These are phyloP conservation scores for Astropecten irregularis DNA, from an alignment of 53 echinoderm and acorn worm species.

Conservation along the genomic window DNA sequence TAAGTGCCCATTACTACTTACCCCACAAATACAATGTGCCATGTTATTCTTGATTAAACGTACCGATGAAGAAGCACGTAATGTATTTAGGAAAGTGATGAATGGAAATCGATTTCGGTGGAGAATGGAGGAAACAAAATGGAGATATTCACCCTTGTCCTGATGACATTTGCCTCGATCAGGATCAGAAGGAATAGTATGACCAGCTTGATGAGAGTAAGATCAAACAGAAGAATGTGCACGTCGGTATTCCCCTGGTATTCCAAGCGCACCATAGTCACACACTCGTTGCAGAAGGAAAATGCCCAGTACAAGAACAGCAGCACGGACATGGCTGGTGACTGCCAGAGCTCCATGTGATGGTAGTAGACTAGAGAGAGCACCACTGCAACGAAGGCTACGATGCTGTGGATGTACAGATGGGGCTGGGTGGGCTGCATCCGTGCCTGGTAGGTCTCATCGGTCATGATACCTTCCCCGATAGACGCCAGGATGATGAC, in stretches of 20 bases:
- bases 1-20: too few species aligned
- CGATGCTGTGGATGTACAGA: conserved; percentile 68
- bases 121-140: too few species aligned
- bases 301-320: conserved; percentile 72
- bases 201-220: conserved; percentile 48
- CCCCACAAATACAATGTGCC: too few species aligned
- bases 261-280: conserved; percentile 31
- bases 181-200: conserved; percentile 45
- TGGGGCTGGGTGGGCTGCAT: conserved; percentile 73
- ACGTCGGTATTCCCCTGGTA: conserved; percentile 50
- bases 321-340: conserved; percentile 59
- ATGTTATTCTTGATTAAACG: too few species aligned
- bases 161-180: conserved; percentile 52
- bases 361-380: conserved; percentile 63
- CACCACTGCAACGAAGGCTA: conserved; percentile 56
- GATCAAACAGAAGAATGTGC: conserved; percentile 43
- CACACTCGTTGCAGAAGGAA: conserved; percentile 37
- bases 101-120: too few species aligned
- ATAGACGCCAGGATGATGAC: conserved; percentile 56
- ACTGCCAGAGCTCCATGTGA: conserved; percentile 76
- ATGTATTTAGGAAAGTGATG: too few species aligned
- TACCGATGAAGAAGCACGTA: too few species aligned
- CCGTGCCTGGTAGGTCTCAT: conserved; percentile 50
- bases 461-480: conserved; percentile 79
- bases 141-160: conserved; percentile 36